Conservation (phyloP, 2,113 vertebrate genomes). For the Caracal caracal region DNA sequence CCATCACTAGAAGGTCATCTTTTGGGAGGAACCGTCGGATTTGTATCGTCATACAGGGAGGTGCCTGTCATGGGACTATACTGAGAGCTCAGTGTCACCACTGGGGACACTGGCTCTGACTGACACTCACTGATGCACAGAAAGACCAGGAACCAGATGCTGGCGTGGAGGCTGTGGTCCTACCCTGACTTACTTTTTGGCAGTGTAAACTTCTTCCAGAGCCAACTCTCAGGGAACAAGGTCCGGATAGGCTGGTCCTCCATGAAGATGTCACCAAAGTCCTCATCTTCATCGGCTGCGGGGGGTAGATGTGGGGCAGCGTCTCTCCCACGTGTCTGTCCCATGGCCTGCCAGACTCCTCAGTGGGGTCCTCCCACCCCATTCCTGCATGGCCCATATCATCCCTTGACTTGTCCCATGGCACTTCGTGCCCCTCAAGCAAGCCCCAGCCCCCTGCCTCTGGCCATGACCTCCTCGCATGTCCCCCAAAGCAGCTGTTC, state of each 20-base stretch:
- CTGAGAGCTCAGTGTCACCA: neutral
- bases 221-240: slow-evolving; percentile 71
- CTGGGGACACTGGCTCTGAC: too few relatives aligned
- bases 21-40: neutral
- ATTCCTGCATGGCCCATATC: fast-evolving
- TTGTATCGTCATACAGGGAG: neutral
- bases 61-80: neutral
- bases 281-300: neutral
- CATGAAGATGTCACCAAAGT: neutral
- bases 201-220: slow-evolving; percentile 44
- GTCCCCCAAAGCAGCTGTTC: slow-evolving; percentile 51
- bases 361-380: neutral
- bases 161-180: fast-evolving
- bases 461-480: neutral
- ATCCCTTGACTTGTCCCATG: neutral
- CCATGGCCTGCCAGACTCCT: too few relatives aligned
- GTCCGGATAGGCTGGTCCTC: neutral
- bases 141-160: neutral
- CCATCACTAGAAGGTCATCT: neutral
- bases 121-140: too few relatives aligned
- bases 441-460: fast-evolving
- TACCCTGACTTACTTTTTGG: neutral
- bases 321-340: neutral
- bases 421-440: neutral
- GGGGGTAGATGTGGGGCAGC: neutral